phyloP scores from a whole-genome alignment of 2,888 invertebrate genomes.

The Orthosia cruda region DNA sequence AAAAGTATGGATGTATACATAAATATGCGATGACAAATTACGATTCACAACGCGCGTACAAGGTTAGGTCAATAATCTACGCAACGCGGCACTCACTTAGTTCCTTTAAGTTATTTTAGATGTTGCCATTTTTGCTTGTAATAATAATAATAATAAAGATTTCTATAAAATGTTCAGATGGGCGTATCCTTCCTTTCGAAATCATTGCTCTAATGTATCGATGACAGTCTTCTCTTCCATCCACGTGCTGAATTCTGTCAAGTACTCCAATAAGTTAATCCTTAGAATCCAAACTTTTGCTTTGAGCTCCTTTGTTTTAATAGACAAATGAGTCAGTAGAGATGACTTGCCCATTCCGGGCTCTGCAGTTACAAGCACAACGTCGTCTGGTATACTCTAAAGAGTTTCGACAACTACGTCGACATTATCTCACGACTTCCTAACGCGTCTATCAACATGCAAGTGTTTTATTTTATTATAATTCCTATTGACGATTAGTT shows the following conservation, averaged over 20 bases:
- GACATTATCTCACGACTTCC: neutral
- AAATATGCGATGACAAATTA: no score
- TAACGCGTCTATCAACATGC: constrained; percentile 40
- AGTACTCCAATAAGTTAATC: constrained; percentile 42
- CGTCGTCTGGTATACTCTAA: constrained; percentile 35
- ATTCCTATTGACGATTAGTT: constrained; percentile 13
- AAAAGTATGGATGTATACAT: no score
- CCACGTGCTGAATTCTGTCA: constrained; percentile 27
- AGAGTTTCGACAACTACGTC: constrained; percentile 26
- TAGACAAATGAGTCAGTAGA: constrained; percentile 59
- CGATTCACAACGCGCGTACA: no score
- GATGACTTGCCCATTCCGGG: constrained; percentile 68
- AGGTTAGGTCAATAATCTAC: no score
- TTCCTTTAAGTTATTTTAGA: no score
- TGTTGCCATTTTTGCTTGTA: no score
- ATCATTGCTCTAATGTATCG: no score
- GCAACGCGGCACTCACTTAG: no score
- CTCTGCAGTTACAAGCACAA: constrained; percentile 43
- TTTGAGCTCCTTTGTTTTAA: constrained; percentile 45
- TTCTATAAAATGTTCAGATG: no score
- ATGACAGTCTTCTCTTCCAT: constrained; percentile 13
- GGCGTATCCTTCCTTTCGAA: no score
- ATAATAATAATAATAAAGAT: no score
- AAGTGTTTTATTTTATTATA: constrained; percentile 51
- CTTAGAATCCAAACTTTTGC: constrained; percentile 54